A percentile compares a stretch with the other conserved stretches of the same genome.
These are phyloP conservation scores for Bovichtus variegatus DNA, from an alignment of 2,797 vertebrate genomes.

Conservation along the genomic window DNA sequence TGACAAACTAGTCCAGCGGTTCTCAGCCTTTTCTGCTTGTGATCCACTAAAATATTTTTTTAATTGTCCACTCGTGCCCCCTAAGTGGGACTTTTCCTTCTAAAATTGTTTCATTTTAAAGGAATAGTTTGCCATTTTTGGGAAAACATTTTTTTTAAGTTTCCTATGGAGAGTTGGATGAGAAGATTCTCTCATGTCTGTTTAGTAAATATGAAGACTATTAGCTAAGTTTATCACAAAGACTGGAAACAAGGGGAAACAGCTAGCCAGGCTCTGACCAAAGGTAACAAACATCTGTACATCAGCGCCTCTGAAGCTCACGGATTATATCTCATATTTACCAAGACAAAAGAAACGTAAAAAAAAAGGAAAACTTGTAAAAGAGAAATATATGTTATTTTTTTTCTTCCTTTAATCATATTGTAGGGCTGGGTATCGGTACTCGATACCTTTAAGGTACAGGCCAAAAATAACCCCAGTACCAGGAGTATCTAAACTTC, in stretches of 20 bases:
- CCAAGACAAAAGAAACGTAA: neutral
- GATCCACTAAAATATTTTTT: neutral
- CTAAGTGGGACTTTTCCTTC: too few relatives aligned
- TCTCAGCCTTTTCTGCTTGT: neutral
- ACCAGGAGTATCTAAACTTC: neutral
- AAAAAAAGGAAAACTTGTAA: fast-evolving
- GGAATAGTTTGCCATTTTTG: neutral
- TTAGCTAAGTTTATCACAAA: neutral
- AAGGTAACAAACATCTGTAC: neutral
- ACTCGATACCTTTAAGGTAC: neutral
- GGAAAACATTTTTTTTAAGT: neutral
- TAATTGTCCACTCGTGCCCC: neutral
- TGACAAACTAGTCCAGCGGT: neutral
- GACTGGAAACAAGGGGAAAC: neutral
- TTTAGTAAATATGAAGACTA: neutral
- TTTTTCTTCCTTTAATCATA: neutral
- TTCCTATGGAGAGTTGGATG: neutral
- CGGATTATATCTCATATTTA: neutral
- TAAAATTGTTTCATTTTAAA: neutral
- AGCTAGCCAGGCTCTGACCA: neutral
- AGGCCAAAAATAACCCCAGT: neutral
- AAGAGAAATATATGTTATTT: neutral
- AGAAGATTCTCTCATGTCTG: neutral
- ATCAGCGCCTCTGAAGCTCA: neutral
- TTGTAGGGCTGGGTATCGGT: neutral